Base-by-base conservation (phyloP, 1,140 invertebrate species). In the Callitettix versicolor region DNA sequence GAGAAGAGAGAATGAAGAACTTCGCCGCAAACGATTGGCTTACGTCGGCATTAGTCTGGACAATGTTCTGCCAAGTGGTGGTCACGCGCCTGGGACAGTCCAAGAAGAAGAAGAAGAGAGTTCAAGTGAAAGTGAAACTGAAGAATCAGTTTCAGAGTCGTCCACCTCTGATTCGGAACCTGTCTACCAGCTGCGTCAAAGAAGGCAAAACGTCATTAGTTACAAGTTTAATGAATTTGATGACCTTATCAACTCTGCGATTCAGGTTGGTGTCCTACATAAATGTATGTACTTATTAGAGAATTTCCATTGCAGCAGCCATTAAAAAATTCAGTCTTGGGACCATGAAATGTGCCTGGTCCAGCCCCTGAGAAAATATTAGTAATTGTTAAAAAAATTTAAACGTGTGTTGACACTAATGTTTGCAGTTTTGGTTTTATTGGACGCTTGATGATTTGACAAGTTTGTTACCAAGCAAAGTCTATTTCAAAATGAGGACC, bases 171-270 rank as follows among this genome's bases (percentile, higher is more conserved):
- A 64, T 30, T 64, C 69, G 15, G 87, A 86, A 59, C 86, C 85
- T 1, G 84, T 91, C 54, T 91, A 91, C 71, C 81, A 89, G 60
- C 69, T 91, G 58, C 75, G 88, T 6, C 84, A 86, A 64, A 74
- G 88, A 17, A 72, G 82, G 12, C 77, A 80, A 63, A 75, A 80
- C 44, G 82, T 85, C 18, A 82, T 90, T 42, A 93, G 83, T 61
- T 91, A 94, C 63, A 78, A 80, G 49, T 87, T 93, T 60, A 90
- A 91, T 65, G 91, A 95, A 67, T 97, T 90, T 69, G 93, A 96
- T 69, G 86, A 94, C 15, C 79, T 96, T 62, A 96, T 96, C 43
- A 88, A 91, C 65, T 90, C 86, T 44, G 93, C 93, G 12, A 88
- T 95, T 53, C 82, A 89, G 70, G 82, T 81, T 69, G 66, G 46